Base-by-base conservation (phyloP, 2,888 invertebrate genomes). In the Philonicus albiceps region DNA sequence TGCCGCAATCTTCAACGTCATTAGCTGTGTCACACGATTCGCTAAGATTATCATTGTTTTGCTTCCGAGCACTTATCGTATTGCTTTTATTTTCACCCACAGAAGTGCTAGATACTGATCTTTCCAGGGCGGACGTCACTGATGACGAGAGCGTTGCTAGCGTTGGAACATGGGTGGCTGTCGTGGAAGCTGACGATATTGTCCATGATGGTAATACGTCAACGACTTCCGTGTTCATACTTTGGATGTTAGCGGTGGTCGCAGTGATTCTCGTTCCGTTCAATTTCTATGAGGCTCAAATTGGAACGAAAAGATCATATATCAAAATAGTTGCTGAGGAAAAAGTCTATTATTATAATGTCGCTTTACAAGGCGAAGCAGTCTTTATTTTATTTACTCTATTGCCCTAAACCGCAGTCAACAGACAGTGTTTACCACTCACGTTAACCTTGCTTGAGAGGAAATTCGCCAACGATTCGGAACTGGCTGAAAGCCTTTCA, bases 191-290 rank as follows among this genome's bases (percentile, higher is more conserved):
- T 81, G 81, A 53, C 81, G 31, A 27, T 78, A 76, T 75, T 78
- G 75, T 84, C 84, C 84, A 84, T 86, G 76, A 40, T 78, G 76
- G 43, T 86, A 76, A 40, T 31, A 78, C 84, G 76, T 75, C 72
- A 85, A 84, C 78, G 78, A 78, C 76, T 55, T 86, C 86, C 75
- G 76, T 86, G 84, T 84, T 86, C 86, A 86, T 86, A 86, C 27
- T 81, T 86, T 73, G 22, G 55, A 34, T 34, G 37, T 27, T 83
- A 30, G 30, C 34, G 27, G 64, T 22, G 64, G 11, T 64, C 19
- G 22, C 64, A 64, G 19, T 64, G 27, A 13, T 30, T 31, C n/a
- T 83, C 7, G 34, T 83, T 83, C 64, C 64, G 83, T 64, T 83
- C 49, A 30, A 37, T 72, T 83, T n/a, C 34, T 53, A 13, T 75